Evolutionary conservation across 2,888 invertebrate species (phyloP).

Genomic region (Parnassius smintheus): DNA sequence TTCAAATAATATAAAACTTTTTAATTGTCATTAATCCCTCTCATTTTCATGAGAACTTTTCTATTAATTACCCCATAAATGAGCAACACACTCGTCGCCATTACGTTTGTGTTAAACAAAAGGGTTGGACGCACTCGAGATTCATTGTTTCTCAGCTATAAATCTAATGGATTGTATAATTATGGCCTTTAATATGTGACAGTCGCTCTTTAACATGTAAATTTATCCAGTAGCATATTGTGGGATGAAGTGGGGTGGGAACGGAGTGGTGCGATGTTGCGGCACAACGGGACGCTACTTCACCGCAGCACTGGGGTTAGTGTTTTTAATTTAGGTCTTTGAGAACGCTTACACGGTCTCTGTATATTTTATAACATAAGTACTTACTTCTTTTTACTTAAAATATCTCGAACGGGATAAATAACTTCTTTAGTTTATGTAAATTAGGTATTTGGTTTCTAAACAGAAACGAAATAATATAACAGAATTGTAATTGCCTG

Average conservation of each 20-base stretch:
- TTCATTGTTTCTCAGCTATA: constrained; percentile 74
- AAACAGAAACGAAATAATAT: too few relatives aligned
- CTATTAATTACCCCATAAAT: constrained; percentile 77
- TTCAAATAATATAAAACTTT: constrained; percentile 43
- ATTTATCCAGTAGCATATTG: constrained; percentile 56
- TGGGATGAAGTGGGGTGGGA: constrained; percentile 70
- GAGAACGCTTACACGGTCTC: constrained; percentile 34
- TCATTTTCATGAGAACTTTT: constrained; percentile 64
- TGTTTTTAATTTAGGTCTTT: constrained; percentile 42
- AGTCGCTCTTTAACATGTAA: constrained; percentile 76
- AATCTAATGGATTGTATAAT: constrained; percentile 75
- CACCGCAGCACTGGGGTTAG: constrained; percentile 44
- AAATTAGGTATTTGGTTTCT: too few relatives aligned
- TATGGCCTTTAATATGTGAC: constrained; percentile 76
- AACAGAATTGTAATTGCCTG: too few relatives aligned
- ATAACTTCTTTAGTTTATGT: too few relatives aligned
- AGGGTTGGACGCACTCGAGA: constrained; percentile 60
- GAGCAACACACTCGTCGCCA: constrained; percentile 60
- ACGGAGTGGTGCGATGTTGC: constrained; percentile 58
- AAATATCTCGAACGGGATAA: too few relatives aligned
- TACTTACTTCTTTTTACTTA: too few relatives aligned
- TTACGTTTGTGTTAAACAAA: constrained; percentile 55
- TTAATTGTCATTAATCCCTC: constrained; percentile 61
- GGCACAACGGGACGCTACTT: constrained; percentile 68
- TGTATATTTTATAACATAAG: not conserved